Percentiles rank a stretch among this genome's conserved stretches.
Conservation (phyloP, 2,797 vertebrate genomes). For the Smutsia temminckii region DNA sequence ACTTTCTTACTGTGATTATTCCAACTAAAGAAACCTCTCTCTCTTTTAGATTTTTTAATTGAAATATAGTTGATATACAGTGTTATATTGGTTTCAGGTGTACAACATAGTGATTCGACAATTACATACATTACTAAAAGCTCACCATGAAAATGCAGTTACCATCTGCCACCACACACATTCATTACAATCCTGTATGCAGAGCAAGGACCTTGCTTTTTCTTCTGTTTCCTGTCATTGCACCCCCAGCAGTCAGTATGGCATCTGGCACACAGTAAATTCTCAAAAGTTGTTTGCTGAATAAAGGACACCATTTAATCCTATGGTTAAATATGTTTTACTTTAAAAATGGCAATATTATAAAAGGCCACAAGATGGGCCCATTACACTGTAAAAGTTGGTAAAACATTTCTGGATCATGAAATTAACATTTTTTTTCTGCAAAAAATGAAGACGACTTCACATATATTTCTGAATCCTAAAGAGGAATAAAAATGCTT, state of each 20-base stretch:
- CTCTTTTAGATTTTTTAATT: neutral
- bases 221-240: neutral
- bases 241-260: neutral
- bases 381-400: constrained; percentile 69
- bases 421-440: neutral
- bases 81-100: too few relatives aligned
- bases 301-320: neutral
- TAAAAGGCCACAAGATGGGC: constrained; percentile 78
- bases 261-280: neutral
- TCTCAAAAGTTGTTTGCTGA: neutral
- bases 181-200: neutral
- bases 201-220: neutral
- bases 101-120: too few relatives aligned
- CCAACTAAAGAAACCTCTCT: neutral
- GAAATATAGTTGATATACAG: too few relatives aligned
- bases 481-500: constrained; percentile 50
- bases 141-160: too few relatives aligned
- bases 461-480: constrained; percentile 37
- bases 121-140: too few relatives aligned
- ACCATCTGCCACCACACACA: too few relatives aligned
- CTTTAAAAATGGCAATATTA: constrained; percentile 66
- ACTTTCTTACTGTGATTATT: neutral
- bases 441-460: constrained; percentile 36
- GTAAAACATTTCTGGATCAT: neutral
- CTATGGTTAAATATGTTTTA: neutral